A percentile compares a stretch with the other conserved stretches of the same genome.
phyloP scores from a whole-genome alignment of 2,113 vertebrate species.

The Melanerpes aurifrons region DNA sequence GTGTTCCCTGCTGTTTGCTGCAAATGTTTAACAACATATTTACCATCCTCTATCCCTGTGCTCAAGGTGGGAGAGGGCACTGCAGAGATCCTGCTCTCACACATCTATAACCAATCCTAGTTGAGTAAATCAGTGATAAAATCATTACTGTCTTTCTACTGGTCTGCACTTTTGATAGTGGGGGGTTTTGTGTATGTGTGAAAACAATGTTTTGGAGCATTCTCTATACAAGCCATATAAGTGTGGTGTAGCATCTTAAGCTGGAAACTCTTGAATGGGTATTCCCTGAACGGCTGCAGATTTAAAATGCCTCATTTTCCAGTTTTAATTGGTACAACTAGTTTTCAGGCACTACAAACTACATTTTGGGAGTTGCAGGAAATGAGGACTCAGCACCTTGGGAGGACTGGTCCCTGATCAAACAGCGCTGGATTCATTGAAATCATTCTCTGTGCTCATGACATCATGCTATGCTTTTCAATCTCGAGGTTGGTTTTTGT shows the following conservation, averaged over 20 bases:
- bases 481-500: constrained; percentile 53
- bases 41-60: background rate
- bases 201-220: background rate
- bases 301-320: background rate
- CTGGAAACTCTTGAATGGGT: background rate
- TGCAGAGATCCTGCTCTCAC: background rate
- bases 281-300: background rate
- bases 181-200: background rate
- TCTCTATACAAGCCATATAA: accelerated
- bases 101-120: background rate
- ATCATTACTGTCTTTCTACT: background rate
- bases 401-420: constrained; percentile 38
- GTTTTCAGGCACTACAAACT: background rate
- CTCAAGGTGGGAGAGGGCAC: background rate
- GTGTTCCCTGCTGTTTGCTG: background rate
- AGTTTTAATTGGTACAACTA: background rate
- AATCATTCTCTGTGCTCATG: constrained; percentile 46
- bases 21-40: background rate
- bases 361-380: constrained; percentile 12
- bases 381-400: constrained; percentile 51
- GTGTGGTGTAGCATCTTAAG: background rate
- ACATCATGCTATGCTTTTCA: constrained; percentile 64
- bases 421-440: constrained; percentile 25
- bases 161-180: background rate
- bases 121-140: background rate